phyloP scores from a whole-genome alignment of 2,113 vertebrate genomes.

The Puntigrus tetrazona region DNA sequence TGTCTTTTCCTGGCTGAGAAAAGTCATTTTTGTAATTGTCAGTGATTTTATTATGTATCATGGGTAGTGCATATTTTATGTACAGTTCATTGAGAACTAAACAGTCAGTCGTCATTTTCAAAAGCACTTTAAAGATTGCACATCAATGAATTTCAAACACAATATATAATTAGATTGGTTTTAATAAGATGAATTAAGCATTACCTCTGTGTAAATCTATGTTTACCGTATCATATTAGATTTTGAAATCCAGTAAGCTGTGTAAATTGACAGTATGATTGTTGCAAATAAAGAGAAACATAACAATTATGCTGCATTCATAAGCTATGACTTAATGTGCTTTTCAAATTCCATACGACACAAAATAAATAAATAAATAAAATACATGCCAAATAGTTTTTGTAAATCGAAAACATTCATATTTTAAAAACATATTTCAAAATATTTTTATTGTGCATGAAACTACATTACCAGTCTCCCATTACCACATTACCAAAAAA shows the following conservation, averaged over 20 bases:
- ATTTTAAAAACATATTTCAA: too few species aligned
- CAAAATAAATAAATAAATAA: too few species aligned
- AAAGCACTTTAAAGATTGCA: neutral
- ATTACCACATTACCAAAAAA: too few species aligned
- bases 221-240: neutral
- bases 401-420: too few species aligned
- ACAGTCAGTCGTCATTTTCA: neutral
- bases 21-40: slow-evolving; percentile 22
- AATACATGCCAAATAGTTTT: too few species aligned
- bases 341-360: neutral
- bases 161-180: slow-evolving; percentile 1
- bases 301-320: neutral
- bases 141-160: neutral
- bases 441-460: too few species aligned
- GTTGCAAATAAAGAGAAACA: neutral
- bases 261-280: neutral
- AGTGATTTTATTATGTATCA: slow-evolving; percentile 1
- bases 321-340: neutral
- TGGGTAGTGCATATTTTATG: neutral
- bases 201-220: neutral
- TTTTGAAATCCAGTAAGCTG: neutral
- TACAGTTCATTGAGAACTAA: slow-evolving; percentile 10
- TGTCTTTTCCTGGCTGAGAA: slow-evolving; percentile 20
- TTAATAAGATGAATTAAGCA: neutral
- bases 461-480: too few species aligned